Evolutionary conservation across 2,888 invertebrate species (phyloP), one percentile per base, ranked within the genome.

Genomic region (Bruchidius siliquastri): DNA sequence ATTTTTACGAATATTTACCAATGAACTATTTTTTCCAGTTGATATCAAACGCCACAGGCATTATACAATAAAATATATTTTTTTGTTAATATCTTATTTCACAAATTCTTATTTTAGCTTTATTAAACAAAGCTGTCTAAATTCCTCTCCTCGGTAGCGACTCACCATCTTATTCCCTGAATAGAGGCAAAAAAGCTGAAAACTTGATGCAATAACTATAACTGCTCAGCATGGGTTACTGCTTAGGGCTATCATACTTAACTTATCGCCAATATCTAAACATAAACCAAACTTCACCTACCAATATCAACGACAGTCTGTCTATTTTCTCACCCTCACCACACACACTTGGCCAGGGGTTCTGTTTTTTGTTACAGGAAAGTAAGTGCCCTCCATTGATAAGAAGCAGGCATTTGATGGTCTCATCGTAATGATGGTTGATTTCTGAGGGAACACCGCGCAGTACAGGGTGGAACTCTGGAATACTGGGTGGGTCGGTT

Each of bases 381-480:
- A 73, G 71, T 73, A 74, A 75, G 78, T 78, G 79, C 77, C 78
- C 74, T 75, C 72, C 74, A 73, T 69, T 76, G 80, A 82, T 80
- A 80, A 80, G 80, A 78, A 80, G 75, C 81, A 81, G 81, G 81
- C 79, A 80, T 79, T 77, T 76, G 80, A 84, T 84, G 83, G 80
- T 77, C 81, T 81, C 82, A 84, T 84, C 83, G 84, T 83, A 82
- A 81, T 49, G 49, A 49, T 49, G 18, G 49, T 4, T 49, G 49
- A 49, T 49, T 49, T 49, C 49, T 49, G 18, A 49, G 49, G 49
- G 49, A 1, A 13, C 49, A 49, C 49, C 18, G 3, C 49, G 8
- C 8, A 18, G 13, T 13, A 49, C 49, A 49, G 49, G 49, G 49
- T 49, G 49, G 49, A 49, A 13, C 26, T 49, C 49, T 49, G 49